Evolutionary conservation across 2,113 vertebrate genomes (phyloP), one percentile per base, ranked within the genome.

Genomic region (Brachypteracias leptosomus): DNA sequence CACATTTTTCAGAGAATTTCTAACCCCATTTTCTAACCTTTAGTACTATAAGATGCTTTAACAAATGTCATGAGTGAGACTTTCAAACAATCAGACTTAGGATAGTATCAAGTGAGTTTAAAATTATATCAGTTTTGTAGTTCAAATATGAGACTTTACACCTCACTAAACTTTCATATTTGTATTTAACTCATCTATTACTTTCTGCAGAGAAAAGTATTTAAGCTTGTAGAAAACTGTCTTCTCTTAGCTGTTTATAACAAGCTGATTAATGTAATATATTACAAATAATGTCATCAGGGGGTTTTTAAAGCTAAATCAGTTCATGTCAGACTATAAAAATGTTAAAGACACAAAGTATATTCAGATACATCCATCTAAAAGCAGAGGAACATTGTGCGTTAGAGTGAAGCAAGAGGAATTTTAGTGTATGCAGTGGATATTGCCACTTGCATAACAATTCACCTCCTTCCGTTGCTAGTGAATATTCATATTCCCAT

Each of bases 401-500:
- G 83, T 68, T 77, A 76, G 88, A 93, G 74, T 91, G 95, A 97
- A 93, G 93, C 93, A 76, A 47, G 91, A 95, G 90, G 96, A 95
- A 96, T 97, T 97, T 97, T 85, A 89, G 54, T 85, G 91, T 90
- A 71, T 90, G 58, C 78, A 95, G 66, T 84, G 94, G 94, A 96
- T 93, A 88, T 57, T 97, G 91, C 87, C 88, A 79, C 97, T 96
- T 98, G 97, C 97, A 98, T 98, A 97, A 97, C 93, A 98, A 98
- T 98, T 95, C 85, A 93, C 82, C 80, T 95, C 88, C 71, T 82
- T 90, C 65, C 0, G n/a, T 95, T 97, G 72, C 93, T 96, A 85
- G 90, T 98, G 98, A 97, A 98, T 98, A 98, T 98, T 98, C 97
- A 97, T 98, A 97, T 97, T 96, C 91, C 90, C 65, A 80, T 77